Conservation (phyloP, 2,797 vertebrate genomes). For the Tapera naevia region DNA sequence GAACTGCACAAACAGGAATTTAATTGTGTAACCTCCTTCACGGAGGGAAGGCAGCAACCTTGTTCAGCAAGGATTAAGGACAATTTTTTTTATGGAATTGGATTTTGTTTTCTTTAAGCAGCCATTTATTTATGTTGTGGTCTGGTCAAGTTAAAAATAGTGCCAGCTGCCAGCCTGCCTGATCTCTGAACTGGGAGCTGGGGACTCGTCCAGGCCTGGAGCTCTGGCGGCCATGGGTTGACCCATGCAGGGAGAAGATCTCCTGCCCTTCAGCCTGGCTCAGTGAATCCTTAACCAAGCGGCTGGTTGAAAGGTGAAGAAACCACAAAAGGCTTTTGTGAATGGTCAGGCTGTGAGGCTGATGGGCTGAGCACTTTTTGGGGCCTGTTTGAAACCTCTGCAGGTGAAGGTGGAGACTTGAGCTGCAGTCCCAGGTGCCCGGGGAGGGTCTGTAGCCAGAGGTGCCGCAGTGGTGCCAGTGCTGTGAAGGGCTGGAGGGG, state of each 20-base stretch:
- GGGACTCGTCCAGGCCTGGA: not conserved
- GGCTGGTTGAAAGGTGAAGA: not conserved
- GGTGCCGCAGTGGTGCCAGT: rapidly evolving
- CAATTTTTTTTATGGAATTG: not conserved
- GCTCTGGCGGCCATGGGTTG: not conserved
- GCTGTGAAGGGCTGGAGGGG: not conserved
- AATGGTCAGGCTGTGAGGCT: not conserved
- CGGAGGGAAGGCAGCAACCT: not conserved
- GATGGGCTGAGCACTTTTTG: not conserved
- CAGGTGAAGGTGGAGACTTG: not conserved
- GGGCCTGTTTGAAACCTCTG: not conserved
- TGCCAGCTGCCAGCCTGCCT: not conserved
- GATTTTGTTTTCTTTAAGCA: not conserved
- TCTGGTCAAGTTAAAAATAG: not conserved
- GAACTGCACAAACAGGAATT: not conserved
- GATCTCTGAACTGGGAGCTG: not conserved
- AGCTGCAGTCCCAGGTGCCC: not conserved
- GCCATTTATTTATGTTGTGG: not conserved
- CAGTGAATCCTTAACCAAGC: not conserved
- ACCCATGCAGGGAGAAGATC: not conserved
- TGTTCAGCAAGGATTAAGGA: not conserved
- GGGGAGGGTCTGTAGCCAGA: not conserved
- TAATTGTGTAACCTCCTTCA: not conserved
- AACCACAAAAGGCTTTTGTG: not conserved
- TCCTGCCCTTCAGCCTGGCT: not conserved